Percentiles rank a stretch among this genome's conserved stretches.
Conservation (phyloP, 1,140 invertebrate genomes). For the Harlomillsia oculata region DNA sequence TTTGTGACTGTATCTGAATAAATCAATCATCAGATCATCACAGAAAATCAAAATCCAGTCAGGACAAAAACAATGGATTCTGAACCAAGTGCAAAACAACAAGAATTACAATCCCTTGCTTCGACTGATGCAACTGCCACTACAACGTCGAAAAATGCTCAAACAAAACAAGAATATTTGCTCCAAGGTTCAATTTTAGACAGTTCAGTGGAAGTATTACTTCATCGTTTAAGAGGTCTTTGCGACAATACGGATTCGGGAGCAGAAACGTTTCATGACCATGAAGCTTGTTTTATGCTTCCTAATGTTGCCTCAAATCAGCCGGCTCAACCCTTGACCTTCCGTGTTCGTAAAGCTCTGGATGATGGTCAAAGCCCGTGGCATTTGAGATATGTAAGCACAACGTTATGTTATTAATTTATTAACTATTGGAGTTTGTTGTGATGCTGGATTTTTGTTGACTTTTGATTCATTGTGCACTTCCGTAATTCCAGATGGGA, state of each 20-base stretch:
- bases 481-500: too few species aligned
- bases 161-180: slow-evolving; percentile 81
- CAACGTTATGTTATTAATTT: neutral
- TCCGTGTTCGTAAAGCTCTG: slow-evolving; percentile 65
- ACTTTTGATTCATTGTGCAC: neutral
- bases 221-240: slow-evolving; percentile 78
- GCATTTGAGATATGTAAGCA: slow-evolving; percentile 44
- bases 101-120: slow-evolving; percentile 37
- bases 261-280: slow-evolving; percentile 69
- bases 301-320: neutral
- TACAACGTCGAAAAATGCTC: slow-evolving; percentile 69
- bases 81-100: slow-evolving; percentile 27
- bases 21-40: too few species aligned
- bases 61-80: slow-evolving; percentile 6
- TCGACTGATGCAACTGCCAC: slow-evolving; percentile 66
- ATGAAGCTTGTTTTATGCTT: slow-evolving; percentile 30
- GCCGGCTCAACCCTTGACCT: slow-evolving; percentile 48
- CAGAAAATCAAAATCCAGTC: neutral
- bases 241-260: slow-evolving; percentile 89
- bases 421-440: neutral
- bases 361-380: slow-evolving; percentile 69
- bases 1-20: neutral
- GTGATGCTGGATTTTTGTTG: neutral
- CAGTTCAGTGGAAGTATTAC: slow-evolving; percentile 78
- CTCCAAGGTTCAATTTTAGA: slow-evolving; percentile 86